A percentile compares a stretch with the other conserved stretches of the same genome.
phyloP scores from a whole-genome alignment of 2,113 vertebrate genomes.

The Trogon surrucura region DNA sequence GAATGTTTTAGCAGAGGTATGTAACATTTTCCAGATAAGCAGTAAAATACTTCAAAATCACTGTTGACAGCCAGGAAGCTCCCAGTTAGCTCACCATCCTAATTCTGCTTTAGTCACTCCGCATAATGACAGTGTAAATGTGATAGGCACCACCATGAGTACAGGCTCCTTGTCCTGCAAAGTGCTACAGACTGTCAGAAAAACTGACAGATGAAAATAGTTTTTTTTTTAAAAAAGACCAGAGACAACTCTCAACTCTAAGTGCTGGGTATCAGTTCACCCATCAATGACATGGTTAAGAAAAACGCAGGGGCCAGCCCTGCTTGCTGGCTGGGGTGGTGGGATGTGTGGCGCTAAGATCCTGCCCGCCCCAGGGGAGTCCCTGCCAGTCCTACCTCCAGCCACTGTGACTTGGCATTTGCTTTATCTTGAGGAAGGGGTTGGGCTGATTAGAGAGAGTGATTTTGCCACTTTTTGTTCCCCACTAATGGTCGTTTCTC shows the following conservation, averaged over 20 bases:
- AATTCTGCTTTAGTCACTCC: not conserved
- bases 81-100: not conserved
- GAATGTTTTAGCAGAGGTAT: not conserved
- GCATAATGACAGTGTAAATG: not conserved
- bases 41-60: not conserved
- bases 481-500: not conserved
- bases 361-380: rapidly evolving
- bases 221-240: not conserved
- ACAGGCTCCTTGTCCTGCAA: not conserved
- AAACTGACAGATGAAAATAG: not conserved
- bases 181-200: not conserved
- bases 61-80: not conserved
- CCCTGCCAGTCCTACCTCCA: not conserved
- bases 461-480: not conserved
- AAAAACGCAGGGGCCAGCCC: not conserved
- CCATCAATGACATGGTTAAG: not conserved
- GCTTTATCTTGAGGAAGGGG: not conserved
- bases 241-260: not conserved
- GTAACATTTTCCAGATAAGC: not conserved
- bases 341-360: not conserved
- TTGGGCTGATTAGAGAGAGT: not conserved
- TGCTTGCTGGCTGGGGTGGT: not conserved
- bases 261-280: not conserved
- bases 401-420: not conserved
- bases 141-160: not conserved